Conservation (phyloP, 1,140 invertebrate genomes). For the Himalopsyche phryganea region DNA sequence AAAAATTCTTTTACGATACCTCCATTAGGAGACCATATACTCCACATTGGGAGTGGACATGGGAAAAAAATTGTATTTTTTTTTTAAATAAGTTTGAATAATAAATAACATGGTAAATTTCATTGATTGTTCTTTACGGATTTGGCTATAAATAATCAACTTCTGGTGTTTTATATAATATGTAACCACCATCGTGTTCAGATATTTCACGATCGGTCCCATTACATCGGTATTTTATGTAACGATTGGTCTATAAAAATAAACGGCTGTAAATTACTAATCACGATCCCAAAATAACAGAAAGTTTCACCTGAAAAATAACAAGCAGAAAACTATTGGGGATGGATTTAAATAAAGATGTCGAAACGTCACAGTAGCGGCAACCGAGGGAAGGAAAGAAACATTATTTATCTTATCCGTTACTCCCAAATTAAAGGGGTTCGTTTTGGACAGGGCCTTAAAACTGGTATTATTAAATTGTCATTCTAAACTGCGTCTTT, state of each 20-base stretch:
- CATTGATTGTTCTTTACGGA: too few species aligned
- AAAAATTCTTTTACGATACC: too few species aligned
- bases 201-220: background rate
- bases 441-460: background rate
- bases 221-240: background rate
- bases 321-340: background rate
- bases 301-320: background rate
- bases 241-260: background rate
- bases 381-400: slow-evolving; percentile 20
- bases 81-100: too few species aligned
- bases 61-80: too few species aligned
- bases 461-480: slow-evolving; percentile 3
- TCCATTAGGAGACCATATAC: too few species aligned
- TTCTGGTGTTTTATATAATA: too few species aligned
- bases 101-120: too few species aligned
- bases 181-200: too few species aligned
- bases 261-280: background rate
- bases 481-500: too few species aligned
- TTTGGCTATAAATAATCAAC: too few species aligned
- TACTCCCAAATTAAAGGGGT: slow-evolving; percentile 13
- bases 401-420: slow-evolving; percentile 28
- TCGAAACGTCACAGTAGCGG: slow-evolving; percentile 14
- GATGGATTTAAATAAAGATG: slow-evolving; percentile 25
- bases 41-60: too few species aligned
- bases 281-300: background rate